A percentile compares a stretch with the other conserved stretches of the same genome.
These are phyloP conservation scores for Palythoa grandis DNA, from an alignment of 92 coral and sea anemone species.

Conservation along the genomic window DNA sequence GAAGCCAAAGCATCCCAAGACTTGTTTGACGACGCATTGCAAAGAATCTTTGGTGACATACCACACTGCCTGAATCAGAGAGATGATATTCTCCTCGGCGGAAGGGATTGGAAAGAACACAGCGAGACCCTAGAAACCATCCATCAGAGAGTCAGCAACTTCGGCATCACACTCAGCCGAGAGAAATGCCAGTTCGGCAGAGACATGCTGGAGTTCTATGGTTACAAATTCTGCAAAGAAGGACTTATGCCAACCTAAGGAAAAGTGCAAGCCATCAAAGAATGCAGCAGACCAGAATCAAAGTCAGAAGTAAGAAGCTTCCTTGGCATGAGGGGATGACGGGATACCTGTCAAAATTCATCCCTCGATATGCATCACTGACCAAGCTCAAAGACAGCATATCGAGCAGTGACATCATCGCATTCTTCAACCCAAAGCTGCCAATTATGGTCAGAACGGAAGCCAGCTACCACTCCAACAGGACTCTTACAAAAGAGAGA, in stretches of 20 bases:
- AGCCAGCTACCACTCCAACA: constrained; percentile 61
- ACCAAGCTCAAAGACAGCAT: constrained; percentile 52
- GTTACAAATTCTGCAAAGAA: too few relatives aligned
- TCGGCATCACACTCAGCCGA: too few relatives aligned
- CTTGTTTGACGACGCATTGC: constrained; percentile 52
- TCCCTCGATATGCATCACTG: constrained; percentile 59
- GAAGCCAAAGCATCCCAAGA: constrained; percentile 64
- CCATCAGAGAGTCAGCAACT: too few relatives aligned
- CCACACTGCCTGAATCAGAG: background rate
- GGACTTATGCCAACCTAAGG: too few relatives aligned
- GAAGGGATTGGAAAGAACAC: constrained; percentile 16
- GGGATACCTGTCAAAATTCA: constrained; percentile 55
- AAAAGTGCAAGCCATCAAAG: too few relatives aligned
- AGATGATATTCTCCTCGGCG: background rate
- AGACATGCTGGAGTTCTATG: too few relatives aligned
- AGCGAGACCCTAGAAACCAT: background rate
- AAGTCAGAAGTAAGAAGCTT: too few relatives aligned
- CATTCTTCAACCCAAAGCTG: constrained; percentile 59
- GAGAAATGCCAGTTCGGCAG: too few relatives aligned
- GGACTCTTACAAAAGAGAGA: constrained; percentile 62
- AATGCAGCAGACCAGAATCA: too few relatives aligned
- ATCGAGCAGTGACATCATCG: constrained; percentile 57
- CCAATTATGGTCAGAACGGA: constrained; percentile 57
- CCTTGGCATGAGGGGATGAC: constrained; percentile 22
- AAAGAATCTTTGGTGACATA: background rate